Conservation (phyloP, 2,113 vertebrate genomes). For the Acrocephalus arundinaceus region DNA sequence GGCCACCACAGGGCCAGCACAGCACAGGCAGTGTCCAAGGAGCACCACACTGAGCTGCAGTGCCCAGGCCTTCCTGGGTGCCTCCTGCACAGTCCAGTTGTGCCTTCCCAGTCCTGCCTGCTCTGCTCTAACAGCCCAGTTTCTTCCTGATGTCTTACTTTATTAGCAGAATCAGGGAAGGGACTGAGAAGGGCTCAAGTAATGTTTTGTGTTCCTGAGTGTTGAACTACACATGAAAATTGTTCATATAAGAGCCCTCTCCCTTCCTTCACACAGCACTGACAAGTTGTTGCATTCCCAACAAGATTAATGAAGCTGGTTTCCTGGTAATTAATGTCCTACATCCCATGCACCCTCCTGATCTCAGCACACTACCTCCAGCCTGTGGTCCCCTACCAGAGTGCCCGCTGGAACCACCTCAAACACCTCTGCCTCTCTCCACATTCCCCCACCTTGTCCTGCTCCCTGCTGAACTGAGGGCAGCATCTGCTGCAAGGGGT, state of each 20-base stretch:
- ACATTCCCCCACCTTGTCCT: neutral
- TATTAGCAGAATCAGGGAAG: neutral
- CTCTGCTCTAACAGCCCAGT: neutral
- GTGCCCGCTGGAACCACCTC: neutral
- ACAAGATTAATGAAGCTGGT: neutral
- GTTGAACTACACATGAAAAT: neutral
- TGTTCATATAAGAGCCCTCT: neutral
- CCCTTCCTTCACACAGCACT: neutral
- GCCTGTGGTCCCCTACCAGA: no score
- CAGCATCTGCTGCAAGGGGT: neutral
- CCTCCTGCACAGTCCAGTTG: neutral
- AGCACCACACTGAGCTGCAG: neutral
- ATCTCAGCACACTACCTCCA: neutral
- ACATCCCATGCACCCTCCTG: neutral
- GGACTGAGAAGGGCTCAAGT: neutral
- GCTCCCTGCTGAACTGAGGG: neutral
- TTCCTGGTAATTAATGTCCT: neutral
- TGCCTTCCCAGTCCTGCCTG: neutral
- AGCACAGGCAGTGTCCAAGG: fast-evolving
- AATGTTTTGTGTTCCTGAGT: neutral
- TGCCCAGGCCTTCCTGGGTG: neutral
- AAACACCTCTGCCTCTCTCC: neutral
- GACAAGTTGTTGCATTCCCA: neutral
- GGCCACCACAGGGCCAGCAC: neutral
- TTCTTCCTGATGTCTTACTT: neutral